Percentiles rank a stretch among this genome's conserved stretches.
Conservation (phyloP, 1,140 invertebrate genomes). For the Holcopasites calliopsidis region DNA sequence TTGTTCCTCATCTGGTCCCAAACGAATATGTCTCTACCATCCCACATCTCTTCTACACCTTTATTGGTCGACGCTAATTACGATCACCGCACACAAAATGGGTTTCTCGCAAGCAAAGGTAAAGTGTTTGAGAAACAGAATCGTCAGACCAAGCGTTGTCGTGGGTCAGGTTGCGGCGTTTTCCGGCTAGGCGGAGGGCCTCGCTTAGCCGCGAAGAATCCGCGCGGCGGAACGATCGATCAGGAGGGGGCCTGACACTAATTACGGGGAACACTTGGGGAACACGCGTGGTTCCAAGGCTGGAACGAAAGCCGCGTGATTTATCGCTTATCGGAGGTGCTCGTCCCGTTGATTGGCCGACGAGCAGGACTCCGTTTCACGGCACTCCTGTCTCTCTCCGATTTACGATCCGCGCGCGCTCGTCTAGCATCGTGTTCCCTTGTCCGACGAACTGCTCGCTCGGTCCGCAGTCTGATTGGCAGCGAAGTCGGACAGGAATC, state of each 20-base stretch:
- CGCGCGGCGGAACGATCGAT: conserved; percentile 71
- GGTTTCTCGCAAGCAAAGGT: conserved; percentile 22
- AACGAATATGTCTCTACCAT: no score
- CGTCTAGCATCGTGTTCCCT: conserved; percentile 34
- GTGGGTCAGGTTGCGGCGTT: conserved; percentile 41
- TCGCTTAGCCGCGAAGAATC: conserved; percentile 56
- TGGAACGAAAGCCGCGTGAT: conserved; percentile 69
- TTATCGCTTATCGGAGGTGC: conserved; percentile 71
- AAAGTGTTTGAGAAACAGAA: conserved; percentile 59
- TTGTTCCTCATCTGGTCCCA: no score
- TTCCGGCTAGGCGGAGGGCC: conserved; percentile 26
- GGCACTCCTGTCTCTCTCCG: conserved; percentile 60
- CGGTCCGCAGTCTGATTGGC: conserved; percentile 50
- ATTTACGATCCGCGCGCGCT: conserved; percentile 65
- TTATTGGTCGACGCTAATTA: no score
- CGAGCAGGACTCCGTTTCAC: conserved; percentile 59
- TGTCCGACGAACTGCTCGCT: neutral
- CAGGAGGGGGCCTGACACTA: conserved; percentile 71
- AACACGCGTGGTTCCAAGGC: conserved; percentile 67
- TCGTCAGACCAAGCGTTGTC: conserved; percentile 53
- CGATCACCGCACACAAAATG: neutral
- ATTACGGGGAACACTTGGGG: conserved; percentile 71
- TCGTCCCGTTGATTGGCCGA: conserved; percentile 69
- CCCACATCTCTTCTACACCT: no score
- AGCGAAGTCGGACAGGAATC: conserved; percentile 61